Percentiles rank a stretch among this genome's conserved stretches.
Conservation (phyloP, 1,140 invertebrate species). For the Colletes gigas region DNA sequence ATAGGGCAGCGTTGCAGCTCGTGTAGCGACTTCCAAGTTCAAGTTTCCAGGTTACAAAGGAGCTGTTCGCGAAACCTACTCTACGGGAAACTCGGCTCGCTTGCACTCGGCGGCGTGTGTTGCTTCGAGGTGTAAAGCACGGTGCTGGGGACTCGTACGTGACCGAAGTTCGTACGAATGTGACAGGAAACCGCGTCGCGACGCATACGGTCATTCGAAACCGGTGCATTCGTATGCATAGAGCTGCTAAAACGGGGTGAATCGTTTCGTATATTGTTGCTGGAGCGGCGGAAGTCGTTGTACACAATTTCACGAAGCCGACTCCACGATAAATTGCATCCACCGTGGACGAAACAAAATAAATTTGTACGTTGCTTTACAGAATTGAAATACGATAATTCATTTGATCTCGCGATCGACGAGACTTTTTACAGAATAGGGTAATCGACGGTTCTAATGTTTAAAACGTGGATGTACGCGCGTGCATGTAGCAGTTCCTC, state of each 20-base stretch:
- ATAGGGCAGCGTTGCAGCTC: constrained; percentile 44
- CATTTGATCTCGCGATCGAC: too few species aligned
- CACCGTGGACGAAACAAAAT: not conserved
- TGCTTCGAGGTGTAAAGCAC: constrained; percentile 12
- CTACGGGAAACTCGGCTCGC: constrained; percentile 4
- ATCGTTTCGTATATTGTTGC: not conserved
- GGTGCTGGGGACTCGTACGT: not conserved
- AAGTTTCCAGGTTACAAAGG: constrained; percentile 41
- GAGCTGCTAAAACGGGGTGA: not conserved
- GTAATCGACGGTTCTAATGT: too few species aligned
- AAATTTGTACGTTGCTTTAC: not conserved
- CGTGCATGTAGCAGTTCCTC: not conserved
- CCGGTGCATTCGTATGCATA: constrained; percentile 7
- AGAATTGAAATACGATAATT: too few species aligned
- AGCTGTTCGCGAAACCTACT: not conserved
- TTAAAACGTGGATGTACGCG: not conserved
- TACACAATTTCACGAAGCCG: not conserved
- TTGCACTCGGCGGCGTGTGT: constrained; percentile 1
- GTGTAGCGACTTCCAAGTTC: constrained; percentile 27
- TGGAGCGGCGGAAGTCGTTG: not conserved
- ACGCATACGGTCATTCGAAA: not conserved
- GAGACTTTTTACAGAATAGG: too few species aligned
- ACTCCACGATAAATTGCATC: not conserved
- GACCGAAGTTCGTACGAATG: constrained; percentile 6
- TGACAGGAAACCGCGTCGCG: not conserved